Base-by-base conservation (phyloP, 2,113 vertebrate genomes). In the Spermophilus dauricus region DNA sequence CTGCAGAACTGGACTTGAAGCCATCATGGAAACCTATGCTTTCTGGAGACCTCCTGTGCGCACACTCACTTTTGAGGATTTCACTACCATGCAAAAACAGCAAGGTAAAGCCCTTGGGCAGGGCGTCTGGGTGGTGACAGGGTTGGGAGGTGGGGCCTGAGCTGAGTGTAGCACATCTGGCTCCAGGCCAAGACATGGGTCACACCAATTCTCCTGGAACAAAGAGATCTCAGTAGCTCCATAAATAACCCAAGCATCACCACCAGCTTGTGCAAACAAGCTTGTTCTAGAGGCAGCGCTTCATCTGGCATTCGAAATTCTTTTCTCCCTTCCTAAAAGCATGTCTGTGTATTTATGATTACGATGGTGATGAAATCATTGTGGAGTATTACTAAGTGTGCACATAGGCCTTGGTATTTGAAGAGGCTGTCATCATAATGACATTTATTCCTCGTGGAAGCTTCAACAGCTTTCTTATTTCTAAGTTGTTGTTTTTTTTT, bases 21-120 rank as follows among this genome's bases (percentile, higher is more conserved):
- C 99, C 51, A 99, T 99, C 97, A 99, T 99, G 99, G 99, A 99
- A 99, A 99, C 99, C 6, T 99, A 99, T 0, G 99, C 99, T 1
- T 99, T 99, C 98, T 99, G 99, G 99, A 99, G 99, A 99, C 99
- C 99, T 75, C 99, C 99, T 0, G 99, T 99, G 92, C 99, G 99
- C 97, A 99, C 99, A 0, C 99, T 99, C 86, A 99, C 99, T 1
- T 99, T 99, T 77, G 99, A 99, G 95, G 99, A 99, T 98, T 99
- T 99, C 99, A 99, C 99, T 88, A 99, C 99, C 97, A 99, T 99
- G 99, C 99, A 99, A 97, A 99, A 99, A 93, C 99, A 99, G 97
- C 99, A 99, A 99, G 99, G 99, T 99, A 97, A 98, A 98, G 1
- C 0, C 73, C n/a, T 11, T 72, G 83, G 34, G 48, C 63, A n/a